Evolutionary conservation across 2,113 vertebrate genomes (phyloP), one percentile per base, ranked within the genome.

Genomic region (Electrona antarctica): DNA sequence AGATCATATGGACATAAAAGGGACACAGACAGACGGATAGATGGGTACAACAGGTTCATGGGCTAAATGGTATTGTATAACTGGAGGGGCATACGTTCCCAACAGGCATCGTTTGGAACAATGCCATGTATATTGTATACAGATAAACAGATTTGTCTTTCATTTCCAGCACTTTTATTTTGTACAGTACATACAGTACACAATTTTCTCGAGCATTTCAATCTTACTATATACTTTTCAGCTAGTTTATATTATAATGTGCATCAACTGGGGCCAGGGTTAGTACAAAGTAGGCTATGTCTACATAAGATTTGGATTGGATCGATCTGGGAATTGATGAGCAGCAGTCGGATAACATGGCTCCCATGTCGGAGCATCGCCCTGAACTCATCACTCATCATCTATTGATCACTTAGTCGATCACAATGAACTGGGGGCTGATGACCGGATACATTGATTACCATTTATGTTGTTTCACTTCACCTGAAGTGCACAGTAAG

Each of bases 381-480:
- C 72, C 61, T 0, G 6, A 13, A 60, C 21, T 74, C 61, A 79
- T 74, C 70, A 14, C 73, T 77, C 62, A 70, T 83, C 28, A 74
- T 59, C 33, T 69, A 82, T 81, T 55, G 83, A 87, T 64, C 73
- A 2, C 8, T 28, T n/a, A 64, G 9, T 80, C 70, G 47, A 78
- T 72, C 71, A 59, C 65, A 77, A 51, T 79, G 74, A 82, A 78
- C 72, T 74, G 21, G 45, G 49, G 46, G 69, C 66, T 73, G 68
- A 61, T 73, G 58, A 84, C 82, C 81, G 72, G 66, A 76, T 21
- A 14, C 52, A 83, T 77, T 61, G 74, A 86, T 85, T 76, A 67
- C 13, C 61, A 41, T 74, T 66, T 60, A 46, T 46, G 10, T 11
- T 67, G 51, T 61, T 52, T 64, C 12, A 55, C 66, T 82, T 56